phyloP scores from a whole-genome alignment of 2,113 vertebrate species.

The Cervus canadensis region DNA sequence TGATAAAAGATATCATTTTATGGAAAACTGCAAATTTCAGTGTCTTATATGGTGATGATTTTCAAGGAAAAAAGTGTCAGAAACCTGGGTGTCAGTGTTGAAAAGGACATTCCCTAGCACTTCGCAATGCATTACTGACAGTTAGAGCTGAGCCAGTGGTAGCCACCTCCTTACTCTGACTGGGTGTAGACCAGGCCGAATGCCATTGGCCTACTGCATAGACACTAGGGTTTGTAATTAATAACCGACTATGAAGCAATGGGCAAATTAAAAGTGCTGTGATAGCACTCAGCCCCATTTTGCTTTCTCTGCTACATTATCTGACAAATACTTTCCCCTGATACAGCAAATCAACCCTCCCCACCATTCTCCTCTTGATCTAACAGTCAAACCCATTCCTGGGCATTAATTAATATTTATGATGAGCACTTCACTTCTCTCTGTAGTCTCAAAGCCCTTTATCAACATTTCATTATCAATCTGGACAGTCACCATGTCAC shows the following conservation, averaged over 20 bases:
- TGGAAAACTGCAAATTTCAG: background rate
- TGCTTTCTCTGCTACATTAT: background rate
- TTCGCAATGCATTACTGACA: no score
- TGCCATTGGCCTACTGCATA: background rate
- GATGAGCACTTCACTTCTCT: conserved; percentile 25
- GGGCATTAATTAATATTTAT: conserved; percentile 40
- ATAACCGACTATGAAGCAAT: background rate
- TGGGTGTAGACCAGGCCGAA: background rate
- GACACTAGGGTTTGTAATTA: background rate
- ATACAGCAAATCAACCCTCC: background rate
- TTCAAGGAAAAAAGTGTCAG: background rate
- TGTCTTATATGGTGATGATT: background rate
- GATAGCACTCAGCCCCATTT: background rate
- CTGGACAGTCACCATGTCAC: background rate
- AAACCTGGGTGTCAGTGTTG: background rate
- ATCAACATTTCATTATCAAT: conserved; percentile 39
- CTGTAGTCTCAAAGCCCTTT: background rate
- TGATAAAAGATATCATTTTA: background rate
- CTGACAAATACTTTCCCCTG: background rate
- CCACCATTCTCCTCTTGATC: background rate
- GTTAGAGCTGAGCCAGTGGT: background rate
- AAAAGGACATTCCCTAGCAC: background rate
- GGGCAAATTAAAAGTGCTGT: conserved; percentile 4
- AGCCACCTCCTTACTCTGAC: background rate
- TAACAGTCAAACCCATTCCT: background rate